Conservation (phyloP, 2,888 invertebrate species). For the Leptinotarsa juncta region DNA sequence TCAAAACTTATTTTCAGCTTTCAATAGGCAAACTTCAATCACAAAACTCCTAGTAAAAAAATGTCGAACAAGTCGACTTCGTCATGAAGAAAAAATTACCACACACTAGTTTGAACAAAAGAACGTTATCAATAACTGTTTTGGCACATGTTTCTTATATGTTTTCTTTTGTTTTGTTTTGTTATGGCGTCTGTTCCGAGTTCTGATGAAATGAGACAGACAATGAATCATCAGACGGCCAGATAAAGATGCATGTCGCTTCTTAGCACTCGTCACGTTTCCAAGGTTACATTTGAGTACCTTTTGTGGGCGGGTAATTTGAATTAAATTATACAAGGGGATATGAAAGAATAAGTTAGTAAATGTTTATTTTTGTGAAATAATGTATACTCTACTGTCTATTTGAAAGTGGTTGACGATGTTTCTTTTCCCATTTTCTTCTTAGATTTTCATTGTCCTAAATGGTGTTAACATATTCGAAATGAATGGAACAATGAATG, state of each 20-base stretch:
- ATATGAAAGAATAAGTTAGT: background rate
- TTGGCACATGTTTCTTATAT: constrained; percentile 51
- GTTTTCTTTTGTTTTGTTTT: constrained; percentile 43
- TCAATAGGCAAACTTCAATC: background rate
- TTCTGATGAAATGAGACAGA: constrained; percentile 20
- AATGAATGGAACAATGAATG: no score
- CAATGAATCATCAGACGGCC: constrained; percentile 26
- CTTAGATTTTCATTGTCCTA: no score
- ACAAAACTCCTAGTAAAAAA: background rate
- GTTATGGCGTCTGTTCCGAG: constrained; percentile 37
- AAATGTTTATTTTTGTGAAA: no score
- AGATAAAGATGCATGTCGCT: constrained; percentile 32
- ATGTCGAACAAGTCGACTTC: background rate
- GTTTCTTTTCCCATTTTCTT: no score
- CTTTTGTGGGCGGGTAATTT: constrained; percentile 21
- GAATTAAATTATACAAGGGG: constrained; percentile 11
- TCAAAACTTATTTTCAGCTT: background rate
- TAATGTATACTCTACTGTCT: no score
- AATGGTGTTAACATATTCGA: no score
- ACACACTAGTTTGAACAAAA: constrained; percentile 21
- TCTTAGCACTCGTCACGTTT: constrained; percentile 44
- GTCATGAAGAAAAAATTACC: background rate
- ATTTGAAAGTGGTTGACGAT: no score
- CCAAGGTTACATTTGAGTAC: constrained; percentile 38
- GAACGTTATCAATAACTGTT: constrained; percentile 46